A percentile compares a stretch with the other conserved stretches of the same genome.
phyloP scores from a whole-genome alignment of 2,113 vertebrate genomes.

The Marcusenius ussheri region DNA sequence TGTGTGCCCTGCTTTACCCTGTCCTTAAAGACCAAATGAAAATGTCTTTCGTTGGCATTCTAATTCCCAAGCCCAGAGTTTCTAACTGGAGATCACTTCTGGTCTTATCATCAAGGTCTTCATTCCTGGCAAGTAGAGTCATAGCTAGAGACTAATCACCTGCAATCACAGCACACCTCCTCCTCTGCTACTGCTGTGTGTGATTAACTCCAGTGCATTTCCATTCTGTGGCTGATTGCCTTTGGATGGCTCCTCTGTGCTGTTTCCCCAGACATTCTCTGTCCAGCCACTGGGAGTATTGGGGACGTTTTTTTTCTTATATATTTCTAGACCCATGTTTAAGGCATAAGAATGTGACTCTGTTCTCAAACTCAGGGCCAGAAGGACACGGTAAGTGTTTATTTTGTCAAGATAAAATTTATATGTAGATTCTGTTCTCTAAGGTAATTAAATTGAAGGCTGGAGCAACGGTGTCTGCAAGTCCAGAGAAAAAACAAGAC shows the following conservation, averaged over 20 bases:
- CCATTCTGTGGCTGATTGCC: background rate
- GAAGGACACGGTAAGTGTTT: background rate
- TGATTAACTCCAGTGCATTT: background rate
- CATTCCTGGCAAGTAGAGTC: background rate
- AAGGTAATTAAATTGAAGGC: background rate
- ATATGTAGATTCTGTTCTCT: background rate
- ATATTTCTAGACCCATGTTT: background rate
- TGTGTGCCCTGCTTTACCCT: background rate
- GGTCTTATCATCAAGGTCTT: slow-evolving; percentile 1
- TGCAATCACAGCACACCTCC: background rate
- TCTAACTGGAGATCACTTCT: background rate
- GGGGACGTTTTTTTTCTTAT: background rate
- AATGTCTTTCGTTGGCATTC: background rate
- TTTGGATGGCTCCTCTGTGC: background rate
- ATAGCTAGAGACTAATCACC: slow-evolving; percentile 3
- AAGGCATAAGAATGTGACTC: background rate
- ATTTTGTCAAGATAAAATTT: background rate
- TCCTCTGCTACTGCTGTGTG: background rate
- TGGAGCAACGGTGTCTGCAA: background rate
- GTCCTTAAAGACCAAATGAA: background rate
- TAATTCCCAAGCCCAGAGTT: background rate
- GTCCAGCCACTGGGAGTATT: background rate
- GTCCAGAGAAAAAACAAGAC: background rate
- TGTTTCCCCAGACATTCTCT: background rate
- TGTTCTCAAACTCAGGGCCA: background rate